These are phyloP conservation scores for Dorcus hopei DNA, from an alignment of 2,888 invertebrate species.

Conservation along the genomic window DNA sequence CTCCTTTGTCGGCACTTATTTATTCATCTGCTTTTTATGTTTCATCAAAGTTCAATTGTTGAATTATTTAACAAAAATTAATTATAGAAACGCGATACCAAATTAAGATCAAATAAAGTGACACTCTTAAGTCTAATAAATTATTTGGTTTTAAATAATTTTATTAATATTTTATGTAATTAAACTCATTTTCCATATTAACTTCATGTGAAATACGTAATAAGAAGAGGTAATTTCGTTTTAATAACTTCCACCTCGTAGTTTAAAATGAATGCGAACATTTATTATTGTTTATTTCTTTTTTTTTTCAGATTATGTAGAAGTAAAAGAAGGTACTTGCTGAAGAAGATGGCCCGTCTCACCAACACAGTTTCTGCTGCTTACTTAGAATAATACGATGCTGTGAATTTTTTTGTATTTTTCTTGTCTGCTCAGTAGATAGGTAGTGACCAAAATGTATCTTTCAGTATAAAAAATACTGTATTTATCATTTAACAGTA, in stretches of 20 bases:
- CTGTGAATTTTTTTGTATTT: neutral
- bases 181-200: neutral
- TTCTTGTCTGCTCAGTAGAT: conserved; percentile 1
- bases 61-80: no score
- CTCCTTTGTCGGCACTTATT: no score
- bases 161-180: neutral
- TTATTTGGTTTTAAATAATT: neutral
- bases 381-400: neutral
- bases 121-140: no score
- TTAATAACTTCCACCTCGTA: neutral
- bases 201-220: neutral
- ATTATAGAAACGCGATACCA: no score
- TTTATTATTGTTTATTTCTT: neutral
- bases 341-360: conserved; percentile 28
- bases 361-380: conserved; percentile 1
- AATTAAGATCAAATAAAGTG: no score
- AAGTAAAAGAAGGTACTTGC: conserved; percentile 58
- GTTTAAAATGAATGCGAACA: neutral
- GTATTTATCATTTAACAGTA: conserved; percentile 7
- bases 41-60: no score
- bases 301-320: conserved; percentile 55
- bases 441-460: conserved; percentile 1
- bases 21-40: no score
- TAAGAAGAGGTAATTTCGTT: neutral
- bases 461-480: conserved; percentile 5